Conservation (phyloP, 2,113 vertebrate species). For the Rhagologus leucostigma region DNA sequence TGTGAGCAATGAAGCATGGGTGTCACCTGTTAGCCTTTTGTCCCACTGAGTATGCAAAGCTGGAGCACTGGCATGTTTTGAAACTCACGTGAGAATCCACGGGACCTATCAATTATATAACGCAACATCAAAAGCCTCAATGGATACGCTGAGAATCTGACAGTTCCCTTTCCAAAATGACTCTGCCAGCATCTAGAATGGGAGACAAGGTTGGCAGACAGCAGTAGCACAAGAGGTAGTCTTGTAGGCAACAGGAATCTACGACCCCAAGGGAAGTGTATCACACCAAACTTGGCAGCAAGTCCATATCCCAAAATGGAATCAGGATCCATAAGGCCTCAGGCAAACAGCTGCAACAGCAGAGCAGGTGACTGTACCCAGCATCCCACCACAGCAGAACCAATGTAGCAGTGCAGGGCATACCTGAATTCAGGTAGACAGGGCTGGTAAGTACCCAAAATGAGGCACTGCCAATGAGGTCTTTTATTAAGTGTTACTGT, state of each 20-base stretch:
- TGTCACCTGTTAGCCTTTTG: fast-evolving
- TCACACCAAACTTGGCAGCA: not conserved
- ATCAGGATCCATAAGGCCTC: not conserved
- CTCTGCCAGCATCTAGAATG: not conserved
- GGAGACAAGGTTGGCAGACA: not conserved
- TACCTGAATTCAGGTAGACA: not conserved
- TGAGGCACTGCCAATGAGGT: not conserved
- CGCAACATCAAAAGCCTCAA: not conserved
- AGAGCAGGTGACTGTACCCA: not conserved
- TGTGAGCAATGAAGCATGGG: not conserved
- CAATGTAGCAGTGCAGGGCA: not conserved
- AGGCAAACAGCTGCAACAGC: not conserved
- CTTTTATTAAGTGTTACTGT: not conserved
- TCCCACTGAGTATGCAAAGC: not conserved
- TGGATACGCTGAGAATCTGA: fast-evolving
- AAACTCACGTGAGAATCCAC: not conserved
- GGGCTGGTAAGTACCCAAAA: not conserved
- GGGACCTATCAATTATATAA: not conserved
- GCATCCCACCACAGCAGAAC: not conserved
- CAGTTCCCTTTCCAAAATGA: not conserved
- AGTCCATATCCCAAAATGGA: fast-evolving
- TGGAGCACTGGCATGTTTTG: not conserved
- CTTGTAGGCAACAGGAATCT: not conserved
- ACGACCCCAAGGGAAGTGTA: not conserved
- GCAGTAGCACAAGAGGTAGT: not conserved